Percentiles rank a stretch among this genome's conserved stretches.
Conservation (phyloP, 35 echinoderm and acorn worm species). For the Ophioderma brevispina region DNA sequence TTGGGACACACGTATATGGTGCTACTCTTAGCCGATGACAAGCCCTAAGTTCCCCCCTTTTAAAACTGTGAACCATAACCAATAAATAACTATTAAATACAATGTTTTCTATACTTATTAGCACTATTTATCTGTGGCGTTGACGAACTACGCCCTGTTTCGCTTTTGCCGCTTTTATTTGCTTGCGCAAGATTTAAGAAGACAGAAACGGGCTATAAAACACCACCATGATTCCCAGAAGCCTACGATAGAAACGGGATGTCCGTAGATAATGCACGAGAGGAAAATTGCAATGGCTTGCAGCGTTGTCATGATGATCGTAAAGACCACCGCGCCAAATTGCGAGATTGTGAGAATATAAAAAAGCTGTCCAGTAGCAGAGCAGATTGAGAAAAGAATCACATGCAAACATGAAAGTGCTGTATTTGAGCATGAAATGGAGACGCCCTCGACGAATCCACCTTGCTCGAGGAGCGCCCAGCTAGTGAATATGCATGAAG, state of each 20-base stretch:
- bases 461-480: slow-evolving; percentile 95
- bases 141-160: slow-evolving; percentile 17
- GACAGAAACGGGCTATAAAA: slow-evolving; percentile 90
- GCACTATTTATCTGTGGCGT: neutral
- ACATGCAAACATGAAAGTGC: slow-evolving; percentile 81
- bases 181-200: slow-evolving; percentile 64
- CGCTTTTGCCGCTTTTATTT: slow-evolving; percentile 58
- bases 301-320: slow-evolving; percentile 98
- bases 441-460: slow-evolving; percentile 79
- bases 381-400: slow-evolving; percentile 80
- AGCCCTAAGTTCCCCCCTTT: too few relatives aligned
- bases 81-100: too few relatives aligned
- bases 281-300: slow-evolving; percentile 92
- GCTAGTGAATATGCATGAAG: slow-evolving; percentile 95
- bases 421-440: slow-evolving; percentile 74
- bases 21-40: too few relatives aligned
- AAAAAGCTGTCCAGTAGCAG: slow-evolving; percentile 98
- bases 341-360: slow-evolving; percentile 97
- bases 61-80: too few relatives aligned
- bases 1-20: too few relatives aligned
- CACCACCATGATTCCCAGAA: slow-evolving; percentile 74
- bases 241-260: slow-evolving; percentile 72
- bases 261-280: slow-evolving; percentile 94
- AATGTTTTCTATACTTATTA: too few relatives aligned
- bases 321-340: slow-evolving; percentile 97